Evolutionary conservation across 1,140 invertebrate genomes (phyloP).

Genomic region (Thereuonema tuberculata): DNA sequence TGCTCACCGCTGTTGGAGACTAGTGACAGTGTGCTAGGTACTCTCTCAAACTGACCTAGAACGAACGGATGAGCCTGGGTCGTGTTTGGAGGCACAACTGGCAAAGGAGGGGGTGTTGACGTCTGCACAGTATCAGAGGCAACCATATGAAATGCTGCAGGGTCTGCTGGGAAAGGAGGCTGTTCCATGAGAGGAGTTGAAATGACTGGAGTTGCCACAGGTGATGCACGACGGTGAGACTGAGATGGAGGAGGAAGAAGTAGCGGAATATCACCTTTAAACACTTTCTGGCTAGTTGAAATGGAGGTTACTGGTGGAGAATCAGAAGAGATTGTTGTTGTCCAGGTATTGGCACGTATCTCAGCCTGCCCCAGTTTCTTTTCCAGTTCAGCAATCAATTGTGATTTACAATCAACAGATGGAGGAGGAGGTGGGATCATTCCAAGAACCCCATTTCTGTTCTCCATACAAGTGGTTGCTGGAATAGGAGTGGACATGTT

Average conservation of each 20-base stretch:
- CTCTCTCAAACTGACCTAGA: too few species aligned
- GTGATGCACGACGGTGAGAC: neutral
- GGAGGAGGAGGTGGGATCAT: neutral
- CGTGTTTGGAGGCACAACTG: constrained; percentile 15
- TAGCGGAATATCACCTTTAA: neutral
- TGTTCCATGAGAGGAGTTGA: constrained; percentile 15
- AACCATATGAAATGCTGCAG: too few species aligned
- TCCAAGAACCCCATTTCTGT: neutral
- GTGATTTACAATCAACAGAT: constrained; percentile 28
- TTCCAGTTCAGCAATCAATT: constrained; percentile 45
- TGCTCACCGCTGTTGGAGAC: neutral
- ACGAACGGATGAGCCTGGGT: constrained; percentile 20
- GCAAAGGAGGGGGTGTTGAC: constrained; percentile 10
- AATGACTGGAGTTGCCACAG: neutral
- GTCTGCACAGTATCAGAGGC: neutral
- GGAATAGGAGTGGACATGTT: constrained; percentile 6
- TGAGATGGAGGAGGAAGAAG: neutral
- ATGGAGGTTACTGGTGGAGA: neutral
- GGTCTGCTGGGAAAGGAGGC: constrained; percentile 12
- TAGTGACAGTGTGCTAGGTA: neutral
- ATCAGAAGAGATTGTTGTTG: neutral
- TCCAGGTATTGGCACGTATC: constrained; percentile 15
- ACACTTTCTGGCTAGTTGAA: neutral
- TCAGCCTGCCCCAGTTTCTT: constrained; percentile 43
- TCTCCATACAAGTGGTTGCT: constrained; percentile 9